These are phyloP conservation scores for Drosophila phalerata DNA, from an alignment of 2,888 invertebrate species.

Conservation along the genomic window DNA sequence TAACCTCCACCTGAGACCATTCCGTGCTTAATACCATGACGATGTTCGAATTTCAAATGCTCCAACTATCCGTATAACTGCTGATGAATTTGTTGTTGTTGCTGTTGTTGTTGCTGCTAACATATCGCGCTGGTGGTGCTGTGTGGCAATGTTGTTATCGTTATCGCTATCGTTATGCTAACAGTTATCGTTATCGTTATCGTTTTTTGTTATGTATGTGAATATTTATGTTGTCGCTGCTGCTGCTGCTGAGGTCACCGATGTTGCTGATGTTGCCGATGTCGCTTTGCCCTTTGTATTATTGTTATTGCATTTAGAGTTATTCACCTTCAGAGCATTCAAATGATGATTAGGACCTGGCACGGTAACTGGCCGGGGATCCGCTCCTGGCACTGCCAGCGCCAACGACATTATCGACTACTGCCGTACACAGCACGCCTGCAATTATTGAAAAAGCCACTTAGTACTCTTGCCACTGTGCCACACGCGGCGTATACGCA, in stretches of 20 bases:
- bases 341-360: conserved; percentile 54
- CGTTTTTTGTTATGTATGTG: conserved; percentile 17
- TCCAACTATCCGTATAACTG: conserved; percentile 14
- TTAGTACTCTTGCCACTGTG: conserved; percentile 23
- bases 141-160: conserved; percentile 48
- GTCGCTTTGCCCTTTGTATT: conserved; percentile 46
- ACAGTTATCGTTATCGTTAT: conserved; percentile 9
- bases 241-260: conserved; percentile 30
- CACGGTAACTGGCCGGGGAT: conserved; percentile 40
- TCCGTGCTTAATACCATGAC: conserved; percentile 96
- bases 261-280: conserved; percentile 23
- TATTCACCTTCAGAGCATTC: conserved; percentile 56
- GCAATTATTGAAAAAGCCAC: conserved; percentile 65
- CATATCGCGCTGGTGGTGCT: conserved; percentile 69
- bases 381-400: conserved; percentile 69
- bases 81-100: conserved; percentile 29
- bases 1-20: conserved; percentile 99
- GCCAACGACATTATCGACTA: conserved; percentile 69
- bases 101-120: conserved; percentile 44
- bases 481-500: conserved; percentile 66
- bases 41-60: conserved; percentile 19
- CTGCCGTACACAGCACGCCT: conserved; percentile 54
- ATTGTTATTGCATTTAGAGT: conserved; percentile 62
- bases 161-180: conserved; percentile 9
- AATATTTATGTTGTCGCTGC: conserved; percentile 29